A percentile compares a stretch with the other conserved stretches of the same genome.
Conservation (phyloP, 2,888 invertebrate genomes). For the Gari tellinella region DNA sequence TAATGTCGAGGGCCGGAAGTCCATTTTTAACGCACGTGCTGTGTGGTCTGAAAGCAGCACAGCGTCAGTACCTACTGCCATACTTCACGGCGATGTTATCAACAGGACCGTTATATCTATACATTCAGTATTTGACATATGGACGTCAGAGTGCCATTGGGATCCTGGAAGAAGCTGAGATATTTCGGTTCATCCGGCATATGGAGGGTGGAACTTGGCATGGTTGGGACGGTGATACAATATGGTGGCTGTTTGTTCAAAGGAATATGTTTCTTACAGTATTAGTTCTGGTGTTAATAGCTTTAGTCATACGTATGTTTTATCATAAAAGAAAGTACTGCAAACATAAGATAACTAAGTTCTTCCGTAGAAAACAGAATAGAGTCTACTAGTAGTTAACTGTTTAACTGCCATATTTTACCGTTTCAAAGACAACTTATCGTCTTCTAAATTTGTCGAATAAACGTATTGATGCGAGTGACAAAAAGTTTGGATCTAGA, state of each 20-base stretch:
- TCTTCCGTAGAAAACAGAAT: too few relatives aligned
- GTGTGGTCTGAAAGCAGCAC: constrained; percentile 21
- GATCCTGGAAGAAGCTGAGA: constrained; percentile 12
- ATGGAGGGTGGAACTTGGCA: constrained; percentile 46
- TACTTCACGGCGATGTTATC: constrained; percentile 43
- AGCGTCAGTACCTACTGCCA: constrained; percentile 40
- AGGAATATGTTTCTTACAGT: background rate
- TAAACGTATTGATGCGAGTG: too few relatives aligned
- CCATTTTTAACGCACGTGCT: constrained; percentile 37
- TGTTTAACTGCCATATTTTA: too few relatives aligned
- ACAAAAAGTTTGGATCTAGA: too few relatives aligned
- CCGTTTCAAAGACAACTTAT: too few relatives aligned
- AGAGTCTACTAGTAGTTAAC: too few relatives aligned
- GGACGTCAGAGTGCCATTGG: constrained; percentile 14
- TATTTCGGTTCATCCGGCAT: constrained; percentile 30
- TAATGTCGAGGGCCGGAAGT: constrained; percentile 39
- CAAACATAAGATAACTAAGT: too few relatives aligned
- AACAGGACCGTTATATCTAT: constrained; percentile 44
- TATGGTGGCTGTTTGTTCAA: constrained; percentile 40
- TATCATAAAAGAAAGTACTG: too few relatives aligned
- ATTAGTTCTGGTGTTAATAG: background rate
- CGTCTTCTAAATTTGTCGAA: too few relatives aligned
- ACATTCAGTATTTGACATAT: constrained; percentile 20
- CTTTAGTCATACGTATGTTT: too few relatives aligned
- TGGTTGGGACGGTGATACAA: constrained; percentile 26